Evolutionary conservation across 37 sponge, comb jelly and placozoan species (phyloP).

Genomic region (Halichondria panicea): DNA sequence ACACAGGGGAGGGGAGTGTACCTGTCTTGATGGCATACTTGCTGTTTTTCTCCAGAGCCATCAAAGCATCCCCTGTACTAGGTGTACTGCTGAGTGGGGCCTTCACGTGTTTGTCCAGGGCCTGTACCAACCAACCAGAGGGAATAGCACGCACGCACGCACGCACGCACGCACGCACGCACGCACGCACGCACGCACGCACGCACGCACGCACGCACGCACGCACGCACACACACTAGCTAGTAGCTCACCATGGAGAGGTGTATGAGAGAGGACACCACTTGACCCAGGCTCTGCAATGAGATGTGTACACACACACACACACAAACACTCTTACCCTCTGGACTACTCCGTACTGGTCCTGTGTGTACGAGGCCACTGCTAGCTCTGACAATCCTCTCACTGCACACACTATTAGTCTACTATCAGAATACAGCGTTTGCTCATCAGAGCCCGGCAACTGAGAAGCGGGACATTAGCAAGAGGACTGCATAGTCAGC

Average conservation of each 20-base stretch:
- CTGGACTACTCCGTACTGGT: conserved; percentile 78
- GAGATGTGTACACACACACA: background rate
- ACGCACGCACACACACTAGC: too few relatives aligned
- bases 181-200: too few relatives aligned
- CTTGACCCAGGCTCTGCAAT: background rate
- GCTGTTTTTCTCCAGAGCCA: conserved; percentile 55
- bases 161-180: too few relatives aligned
- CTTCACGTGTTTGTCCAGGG: conserved; percentile 56
- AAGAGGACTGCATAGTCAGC: background rate
- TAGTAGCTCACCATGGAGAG: too few relatives aligned
- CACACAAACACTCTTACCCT: conserved; percentile 31
- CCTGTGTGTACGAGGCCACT: conserved; percentile 61
- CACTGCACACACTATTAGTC: conserved; percentile 55
- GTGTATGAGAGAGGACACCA: background rate
- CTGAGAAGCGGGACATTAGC: conserved; percentile 7
- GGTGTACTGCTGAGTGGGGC: conserved; percentile 32
- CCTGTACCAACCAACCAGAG: too few relatives aligned
- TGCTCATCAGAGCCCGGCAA: conserved; percentile 43
- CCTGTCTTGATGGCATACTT: conserved; percentile 62
- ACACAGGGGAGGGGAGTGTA: background rate
- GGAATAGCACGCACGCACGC: too few relatives aligned
- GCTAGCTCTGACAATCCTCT: conserved; percentile 53
- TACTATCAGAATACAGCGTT: conserved; percentile 34
- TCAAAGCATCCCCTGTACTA: conserved; percentile 31
- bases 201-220: too few relatives aligned